Percentiles rank a stretch among this genome's conserved stretches.
phyloP scores from a whole-genome alignment of 1,140 invertebrate species.

The Popillia japonica region DNA sequence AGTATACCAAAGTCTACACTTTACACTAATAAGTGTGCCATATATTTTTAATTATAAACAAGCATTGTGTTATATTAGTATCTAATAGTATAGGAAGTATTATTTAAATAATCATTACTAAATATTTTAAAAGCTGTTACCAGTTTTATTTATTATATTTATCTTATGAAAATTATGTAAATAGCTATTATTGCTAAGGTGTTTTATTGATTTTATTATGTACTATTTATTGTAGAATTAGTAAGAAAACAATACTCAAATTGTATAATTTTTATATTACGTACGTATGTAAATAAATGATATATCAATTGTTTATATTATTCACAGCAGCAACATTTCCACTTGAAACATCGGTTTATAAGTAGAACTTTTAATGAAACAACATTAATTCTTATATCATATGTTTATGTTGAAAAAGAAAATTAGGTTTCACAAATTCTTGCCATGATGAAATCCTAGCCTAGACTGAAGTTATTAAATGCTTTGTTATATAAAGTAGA shows the following conservation, averaged over 20 bases:
- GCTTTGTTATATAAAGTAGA: constrained; percentile 54
- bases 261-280: constrained; percentile 33
- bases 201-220: constrained; percentile 40
- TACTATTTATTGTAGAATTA: constrained; percentile 43
- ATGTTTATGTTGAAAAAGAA: constrained; percentile 29
- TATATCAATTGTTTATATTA: constrained; percentile 9
- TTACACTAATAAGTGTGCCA: neutral
- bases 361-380: constrained; percentile 42
- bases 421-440: constrained; percentile 56
- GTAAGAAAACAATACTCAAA: constrained; percentile 2
- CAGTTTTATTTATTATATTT: neutral
- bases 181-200: constrained; percentile 4
- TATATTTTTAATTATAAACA: neutral
- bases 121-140: neutral
- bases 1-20: neutral
- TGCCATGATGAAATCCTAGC: constrained; percentile 58
- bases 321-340: constrained; percentile 41
- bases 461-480: constrained; percentile 56
- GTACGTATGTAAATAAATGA: constrained; percentile 35
- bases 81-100: neutral
- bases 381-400: neutral
- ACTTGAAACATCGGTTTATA: constrained; percentile 47
- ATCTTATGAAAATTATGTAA: neutral
- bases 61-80: constrained; percentile 19
- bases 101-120: constrained; percentile 38